These are phyloP conservation scores for Xestia sexstrigata DNA, from an alignment of 2,888 invertebrate genomes.

Conservation along the genomic window DNA sequence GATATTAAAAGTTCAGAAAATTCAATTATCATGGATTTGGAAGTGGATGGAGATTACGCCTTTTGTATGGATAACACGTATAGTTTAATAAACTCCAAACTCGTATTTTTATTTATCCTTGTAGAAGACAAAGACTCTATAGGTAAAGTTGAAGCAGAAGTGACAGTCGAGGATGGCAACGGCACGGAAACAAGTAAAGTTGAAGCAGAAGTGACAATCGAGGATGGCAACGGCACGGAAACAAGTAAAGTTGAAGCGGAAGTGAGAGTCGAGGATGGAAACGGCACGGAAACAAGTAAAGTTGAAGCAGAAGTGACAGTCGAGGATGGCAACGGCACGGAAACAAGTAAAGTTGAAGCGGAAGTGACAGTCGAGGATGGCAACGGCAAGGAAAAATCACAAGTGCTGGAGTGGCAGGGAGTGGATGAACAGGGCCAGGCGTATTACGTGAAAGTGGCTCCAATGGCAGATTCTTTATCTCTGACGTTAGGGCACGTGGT, in stretches of 20 bases:
- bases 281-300: slow-evolving; percentile 78
- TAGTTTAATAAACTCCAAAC: slow-evolving; percentile 95
- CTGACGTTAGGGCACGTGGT: slow-evolving; percentile 91
- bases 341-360: slow-evolving; percentile 71
- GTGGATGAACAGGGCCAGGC: slow-evolving; percentile 72
- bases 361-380: slow-evolving; percentile 65
- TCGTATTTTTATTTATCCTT: slow-evolving; percentile 94
- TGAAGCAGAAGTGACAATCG: slow-evolving; percentile 53
- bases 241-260: slow-evolving; percentile 72
- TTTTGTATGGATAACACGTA: slow-evolving; percentile 97
- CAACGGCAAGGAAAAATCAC: slow-evolving; percentile 78
- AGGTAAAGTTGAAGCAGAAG: slow-evolving; percentile 68
- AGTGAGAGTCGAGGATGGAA: slow-evolving; percentile 64
- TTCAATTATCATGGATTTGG: slow-evolving; percentile 91
- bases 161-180: too few species aligned
- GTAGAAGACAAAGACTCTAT: slow-evolving; percentile 91
- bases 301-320: slow-evolving; percentile 54
- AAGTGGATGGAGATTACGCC: slow-evolving; percentile 93
- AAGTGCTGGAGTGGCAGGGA: slow-evolving; percentile 82
- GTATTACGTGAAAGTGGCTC: slow-evolving; percentile 85
- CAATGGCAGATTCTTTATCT: slow-evolving; percentile 92
- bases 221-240: slow-evolving; percentile 11
- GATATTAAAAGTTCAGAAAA: slow-evolving; percentile 94
- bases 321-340: slow-evolving; percentile 19
- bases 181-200: too few species aligned